A percentile compares a stretch with the other conserved stretches of the same genome.
Evolutionary conservation across 2,888 invertebrate genomes (phyloP).

Genomic region (Ennomos erosarius): DNA sequence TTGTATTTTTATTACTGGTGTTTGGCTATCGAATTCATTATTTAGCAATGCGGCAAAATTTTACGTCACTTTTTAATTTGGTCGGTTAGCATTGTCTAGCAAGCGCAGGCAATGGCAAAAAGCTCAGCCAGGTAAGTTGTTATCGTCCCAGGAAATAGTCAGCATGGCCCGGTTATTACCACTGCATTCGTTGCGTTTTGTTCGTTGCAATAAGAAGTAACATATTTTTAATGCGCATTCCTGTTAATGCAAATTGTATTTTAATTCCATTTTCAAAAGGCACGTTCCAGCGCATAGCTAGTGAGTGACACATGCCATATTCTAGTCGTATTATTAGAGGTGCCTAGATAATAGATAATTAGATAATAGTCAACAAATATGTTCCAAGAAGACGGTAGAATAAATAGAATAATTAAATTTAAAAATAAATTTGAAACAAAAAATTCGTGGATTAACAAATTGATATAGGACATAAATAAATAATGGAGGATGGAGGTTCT

Average conservation of each 20-base stretch:
- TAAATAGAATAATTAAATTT: too few species aligned
- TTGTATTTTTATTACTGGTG: conserved; percentile 21
- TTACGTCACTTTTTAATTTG: conserved; percentile 48
- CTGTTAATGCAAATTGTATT: background rate
- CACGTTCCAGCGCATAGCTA: too few species aligned
- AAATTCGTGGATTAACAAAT: too few species aligned
- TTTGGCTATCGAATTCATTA: conserved; percentile 15
- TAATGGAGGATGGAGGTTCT: too few species aligned
- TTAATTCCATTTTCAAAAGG: too few species aligned
- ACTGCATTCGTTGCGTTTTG: conserved; percentile 30
- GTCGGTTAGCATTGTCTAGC: conserved; percentile 49
- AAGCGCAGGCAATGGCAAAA: conserved; percentile 49
- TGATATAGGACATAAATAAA: too few species aligned
- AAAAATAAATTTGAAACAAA: too few species aligned
- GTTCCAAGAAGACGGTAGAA: too few species aligned
- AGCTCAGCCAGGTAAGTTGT: conserved; percentile 59
- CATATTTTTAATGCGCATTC: conserved; percentile 24
- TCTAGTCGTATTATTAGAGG: too few species aligned
- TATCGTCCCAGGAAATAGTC: conserved; percentile 63
- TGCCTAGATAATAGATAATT: too few species aligned
- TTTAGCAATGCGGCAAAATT: conserved; percentile 17
- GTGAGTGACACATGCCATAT: too few species aligned
- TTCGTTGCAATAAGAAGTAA: conserved; percentile 23
- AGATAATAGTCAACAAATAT: too few species aligned
- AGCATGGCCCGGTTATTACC: conserved; percentile 47